Evolutionary conservation across 2,888 invertebrate genomes (phyloP), one percentile per base, ranked within the genome.

Genomic region (Brenthis daphne): DNA sequence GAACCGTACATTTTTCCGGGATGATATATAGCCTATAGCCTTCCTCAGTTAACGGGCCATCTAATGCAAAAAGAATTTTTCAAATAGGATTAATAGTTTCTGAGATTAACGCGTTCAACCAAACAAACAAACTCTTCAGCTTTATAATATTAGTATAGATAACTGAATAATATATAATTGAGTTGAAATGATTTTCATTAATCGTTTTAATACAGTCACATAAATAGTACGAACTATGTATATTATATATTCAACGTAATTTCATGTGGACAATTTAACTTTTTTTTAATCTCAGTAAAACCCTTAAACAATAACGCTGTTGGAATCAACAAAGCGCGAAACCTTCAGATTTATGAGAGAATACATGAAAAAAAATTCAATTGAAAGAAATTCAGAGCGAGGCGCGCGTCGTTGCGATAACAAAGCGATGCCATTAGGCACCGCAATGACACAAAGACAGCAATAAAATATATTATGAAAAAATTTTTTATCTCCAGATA

Each of bases 351-450:
- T 65, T 67, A 67, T 55, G 67, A 69, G 61, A 57, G 65, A 63
- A 57, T 61, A 67, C 67, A 65, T 69, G 66, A 61, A 67, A 69
- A 16, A 66, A 64, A 63, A 33, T 68, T 63, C 67, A 69, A 69
- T 69, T 72, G 67, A 69, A 57, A 61, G 69, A 69, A 65, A 69
- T 69, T 72, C 71, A 69, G 69, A 67, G 64, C 57, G 64, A 53
- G 55, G 66, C 60, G 56, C 57, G 66, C 57, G 56, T 60, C 56
- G 56, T 54, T 57, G 43, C 58, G 65, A 68, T 65, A 71, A 71
- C 71, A 71, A 71, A 71, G 68, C 65, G 63, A 50, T 50, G 57
- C 68, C 71, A 71, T 68, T 70, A 68, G 65, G 65, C 54, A 54
- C 68, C 61, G 68, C 53, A 53, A 57, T 54, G 64, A 47, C 67